Evolutionary conservation across 2,797 vertebrate genomes (phyloP).

Genomic region (Pristis pectinata): DNA sequence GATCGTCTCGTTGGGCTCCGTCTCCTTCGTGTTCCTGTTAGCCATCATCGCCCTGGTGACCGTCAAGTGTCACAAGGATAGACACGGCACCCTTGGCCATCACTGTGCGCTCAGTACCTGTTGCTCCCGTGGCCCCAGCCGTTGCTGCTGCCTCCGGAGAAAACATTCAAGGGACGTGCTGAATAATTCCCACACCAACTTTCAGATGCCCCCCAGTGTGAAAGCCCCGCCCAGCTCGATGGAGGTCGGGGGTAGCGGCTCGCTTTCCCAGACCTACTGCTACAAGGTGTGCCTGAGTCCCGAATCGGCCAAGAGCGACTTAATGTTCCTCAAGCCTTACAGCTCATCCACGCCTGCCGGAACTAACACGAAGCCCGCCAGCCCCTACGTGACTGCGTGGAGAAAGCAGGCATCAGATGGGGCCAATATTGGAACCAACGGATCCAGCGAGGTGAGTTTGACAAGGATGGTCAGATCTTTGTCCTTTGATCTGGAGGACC

Average conservation of each 20-base stretch:
- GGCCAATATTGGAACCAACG: neutral
- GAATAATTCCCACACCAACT: slow-evolving; percentile 17
- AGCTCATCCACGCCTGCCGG: neutral
- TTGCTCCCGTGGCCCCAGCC: neutral
- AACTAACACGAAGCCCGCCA: neutral
- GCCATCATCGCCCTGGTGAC: slow-evolving; percentile 51
- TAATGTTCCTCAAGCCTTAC: slow-evolving; percentile 37
- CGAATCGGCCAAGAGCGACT: slow-evolving; percentile 29
- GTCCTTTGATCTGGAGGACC: neutral
- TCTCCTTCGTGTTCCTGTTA: slow-evolving; percentile 57
- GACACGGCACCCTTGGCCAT: slow-evolving; percentile 41
- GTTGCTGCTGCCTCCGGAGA: neutral
- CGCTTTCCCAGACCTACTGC: slow-evolving; percentile 2
- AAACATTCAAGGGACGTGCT: neutral
- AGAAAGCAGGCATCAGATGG: neutral
- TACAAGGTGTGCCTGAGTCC: slow-evolving; percentile 31
- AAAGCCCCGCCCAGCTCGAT: slow-evolving; percentile 15
- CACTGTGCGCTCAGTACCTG: neutral
- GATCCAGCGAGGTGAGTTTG: slow-evolving; percentile 20
- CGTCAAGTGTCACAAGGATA: slow-evolving; percentile 54
- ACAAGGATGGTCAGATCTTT: neutral
- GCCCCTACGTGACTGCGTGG: slow-evolving; percentile 10
- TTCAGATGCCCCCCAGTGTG: neutral
- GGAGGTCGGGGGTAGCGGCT: slow-evolving; percentile 8
- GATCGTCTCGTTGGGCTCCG: slow-evolving; percentile 55